Percentiles rank a stretch among this genome's conserved stretches.
These are phyloP conservation scores for Branchipolynoe longqiensis DNA, from an alignment of 2,888 invertebrate genomes.

Conservation along the genomic window DNA sequence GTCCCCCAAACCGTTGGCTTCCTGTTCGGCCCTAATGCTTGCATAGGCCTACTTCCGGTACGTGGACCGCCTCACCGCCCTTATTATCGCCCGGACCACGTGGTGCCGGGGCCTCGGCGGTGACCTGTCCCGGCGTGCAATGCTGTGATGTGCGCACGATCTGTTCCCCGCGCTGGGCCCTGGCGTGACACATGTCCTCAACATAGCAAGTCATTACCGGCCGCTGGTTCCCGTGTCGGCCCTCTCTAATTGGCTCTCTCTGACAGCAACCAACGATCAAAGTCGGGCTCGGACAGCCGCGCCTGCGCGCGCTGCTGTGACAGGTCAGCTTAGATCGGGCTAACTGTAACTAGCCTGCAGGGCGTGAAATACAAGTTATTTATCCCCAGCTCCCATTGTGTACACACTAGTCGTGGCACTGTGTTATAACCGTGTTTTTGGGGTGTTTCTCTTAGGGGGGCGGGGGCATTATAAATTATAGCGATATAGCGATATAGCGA, in stretches of 20 bases:
- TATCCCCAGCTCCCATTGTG: too few relatives aligned
- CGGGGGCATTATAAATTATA: too few relatives aligned
- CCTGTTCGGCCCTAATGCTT: too few relatives aligned
- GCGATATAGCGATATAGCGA: too few relatives aligned
- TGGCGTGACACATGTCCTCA: constrained; percentile 20
- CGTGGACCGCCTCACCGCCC: constrained; percentile 8
- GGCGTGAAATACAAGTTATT: background rate
- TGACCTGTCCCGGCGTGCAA: background rate
- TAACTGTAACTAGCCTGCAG: background rate
- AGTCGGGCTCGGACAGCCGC: background rate
- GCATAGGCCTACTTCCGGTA: too few relatives aligned
- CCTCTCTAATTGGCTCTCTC: constrained; percentile 35
- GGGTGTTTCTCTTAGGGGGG: too few relatives aligned
- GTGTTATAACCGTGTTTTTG: too few relatives aligned
- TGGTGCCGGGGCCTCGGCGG: background rate
- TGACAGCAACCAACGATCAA: constrained; percentile 26
- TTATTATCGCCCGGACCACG: constrained; percentile 33
- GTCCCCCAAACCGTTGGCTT: too few relatives aligned
- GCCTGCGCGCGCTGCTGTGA: background rate
- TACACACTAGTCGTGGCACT: background rate
- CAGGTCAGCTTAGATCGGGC: background rate
- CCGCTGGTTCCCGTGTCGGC: constrained; percentile 5
- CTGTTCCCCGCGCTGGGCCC: background rate
- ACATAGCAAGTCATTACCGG: constrained; percentile 24
- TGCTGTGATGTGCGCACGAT: constrained; percentile 31